Percentiles rank a stretch among this genome's conserved stretches.
Conservation (phyloP, 1,140 invertebrate genomes). For the Mylabris phalerata region DNA sequence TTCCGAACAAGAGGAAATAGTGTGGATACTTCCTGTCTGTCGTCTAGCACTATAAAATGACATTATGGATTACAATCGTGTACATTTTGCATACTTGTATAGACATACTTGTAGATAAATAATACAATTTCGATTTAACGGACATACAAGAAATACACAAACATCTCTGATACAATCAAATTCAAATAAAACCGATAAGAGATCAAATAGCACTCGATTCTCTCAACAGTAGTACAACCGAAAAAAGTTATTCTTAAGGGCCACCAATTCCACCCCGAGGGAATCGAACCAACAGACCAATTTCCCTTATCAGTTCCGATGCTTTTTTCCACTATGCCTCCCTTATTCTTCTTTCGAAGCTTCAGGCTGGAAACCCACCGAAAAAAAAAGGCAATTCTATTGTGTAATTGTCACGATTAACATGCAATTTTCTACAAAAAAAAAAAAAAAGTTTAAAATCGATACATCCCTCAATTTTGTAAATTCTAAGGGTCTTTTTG, state of each 20-base stretch:
- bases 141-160: background rate
- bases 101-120: background rate
- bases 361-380: no score
- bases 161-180: constrained; percentile 11
- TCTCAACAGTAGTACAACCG: background rate
- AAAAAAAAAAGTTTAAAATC: no score
- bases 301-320: constrained; percentile 11
- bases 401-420: no score
- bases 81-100: background rate
- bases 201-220: constrained; percentile 15
- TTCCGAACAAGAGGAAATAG: constrained; percentile 22
- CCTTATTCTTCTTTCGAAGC: no score
- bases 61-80: constrained; percentile 17
- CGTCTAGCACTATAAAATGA: constrained; percentile 13
- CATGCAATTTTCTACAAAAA: no score
- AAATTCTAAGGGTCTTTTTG: background rate
- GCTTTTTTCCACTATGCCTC: no score
- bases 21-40: constrained; percentile 4
- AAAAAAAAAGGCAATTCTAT: no score
- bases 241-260: background rate
- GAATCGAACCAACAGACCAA: constrained; percentile 13
- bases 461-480: background rate
- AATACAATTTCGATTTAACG: background rate
- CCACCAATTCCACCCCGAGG: constrained; percentile 12
- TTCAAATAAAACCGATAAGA: constrained; percentile 14